phyloP scores from a whole-genome alignment of 2,797 vertebrate genomes.

The Mormyrops attenuatus region DNA sequence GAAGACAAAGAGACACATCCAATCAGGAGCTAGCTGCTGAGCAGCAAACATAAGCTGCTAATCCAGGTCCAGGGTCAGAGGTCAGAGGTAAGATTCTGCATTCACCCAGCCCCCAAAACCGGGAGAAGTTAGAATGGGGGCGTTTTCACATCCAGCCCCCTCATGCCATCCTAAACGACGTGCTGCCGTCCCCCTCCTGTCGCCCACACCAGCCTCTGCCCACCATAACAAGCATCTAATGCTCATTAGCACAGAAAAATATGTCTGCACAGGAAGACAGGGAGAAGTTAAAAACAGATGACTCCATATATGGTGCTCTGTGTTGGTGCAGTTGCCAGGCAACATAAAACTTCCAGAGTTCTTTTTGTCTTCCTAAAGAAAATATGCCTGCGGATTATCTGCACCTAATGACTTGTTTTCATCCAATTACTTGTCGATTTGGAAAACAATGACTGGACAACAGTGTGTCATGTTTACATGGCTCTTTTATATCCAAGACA shows the following conservation, averaged over 20 bases:
- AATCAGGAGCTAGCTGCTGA: constrained; percentile 46
- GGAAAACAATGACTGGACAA: neutral
- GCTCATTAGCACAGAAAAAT: constrained; percentile 22
- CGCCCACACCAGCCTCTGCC: constrained; percentile 4
- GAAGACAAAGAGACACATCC: constrained; percentile 25
- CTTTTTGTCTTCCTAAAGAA: constrained; percentile 18
- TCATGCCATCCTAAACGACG: neutral
- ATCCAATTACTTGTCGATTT: constrained; percentile 12
- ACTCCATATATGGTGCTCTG: constrained; percentile 28
- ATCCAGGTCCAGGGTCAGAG: constrained; percentile 45
- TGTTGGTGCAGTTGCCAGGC: constrained; percentile 31
- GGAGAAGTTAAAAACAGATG: constrained; percentile 22
- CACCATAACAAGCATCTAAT: constrained; percentile 19
- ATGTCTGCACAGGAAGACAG: constrained; percentile 19
- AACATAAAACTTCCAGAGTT: constrained; percentile 26
- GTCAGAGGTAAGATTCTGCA: constrained; percentile 38
- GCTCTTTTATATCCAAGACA: constrained; percentile 15
- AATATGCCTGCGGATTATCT: constrained; percentile 16
- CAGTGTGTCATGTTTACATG: neutral
- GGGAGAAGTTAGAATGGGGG: constrained; percentile 1
- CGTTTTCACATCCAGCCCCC: neutral
- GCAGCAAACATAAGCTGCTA: constrained; percentile 43
- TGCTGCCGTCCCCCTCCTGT: neutral
- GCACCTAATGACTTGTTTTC: constrained; percentile 10
- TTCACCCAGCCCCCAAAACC: constrained; percentile 11